phyloP scores from a whole-genome alignment of 2,113 vertebrate genomes.

The human region GRCh38 chr17:31897501-31898000 shows the following conservation, averaged over 20 bases:
- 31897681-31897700: too few species aligned
- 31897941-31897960: background rate
- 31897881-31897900: background rate
- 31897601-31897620: too few species aligned
- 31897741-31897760: background rate
- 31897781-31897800: slow-evolving; percentile 22
- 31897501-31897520: too few species aligned
- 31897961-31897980: background rate
- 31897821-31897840: background rate
- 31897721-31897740: too few species aligned
- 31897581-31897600: too few species aligned
- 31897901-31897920: background rate
- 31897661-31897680: too few species aligned
- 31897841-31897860: background rate
- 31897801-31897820: background rate
- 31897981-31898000: background rate
- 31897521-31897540: too few species aligned
- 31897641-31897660: too few species aligned
- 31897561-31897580: too few species aligned
- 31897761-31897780: background rate
- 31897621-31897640: too few species aligned
- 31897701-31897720: too few species aligned
- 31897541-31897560: too few species aligned
- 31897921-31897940: background rate
- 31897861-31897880: background rate